Percentiles rank a stretch among this genome's conserved stretches.
These are phyloP conservation scores for Cotesia chilonis DNA, from an alignment of 1,140 invertebrate genomes.

Conservation along the genomic window DNA sequence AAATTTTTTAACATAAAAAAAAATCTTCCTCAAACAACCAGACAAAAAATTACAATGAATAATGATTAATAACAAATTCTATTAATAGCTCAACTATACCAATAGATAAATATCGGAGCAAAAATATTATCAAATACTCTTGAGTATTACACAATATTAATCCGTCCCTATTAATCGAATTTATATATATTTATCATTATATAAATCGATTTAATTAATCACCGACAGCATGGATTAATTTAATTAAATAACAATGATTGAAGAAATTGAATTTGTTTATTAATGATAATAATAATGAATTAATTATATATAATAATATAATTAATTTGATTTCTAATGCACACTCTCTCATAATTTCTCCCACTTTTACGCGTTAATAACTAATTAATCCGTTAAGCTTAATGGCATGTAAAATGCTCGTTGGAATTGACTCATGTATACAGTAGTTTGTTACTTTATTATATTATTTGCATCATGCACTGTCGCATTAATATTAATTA, in stretches of 20 bases:
- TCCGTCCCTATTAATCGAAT: no score
- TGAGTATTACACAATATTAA: no score
- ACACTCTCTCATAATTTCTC: conserved; percentile 29
- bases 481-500: background rate
- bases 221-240: conserved; percentile 60
- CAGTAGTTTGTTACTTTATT: conserved; percentile 44
- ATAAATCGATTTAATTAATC: conserved; percentile 44
- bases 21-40: no score
- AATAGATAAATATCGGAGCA: no score
- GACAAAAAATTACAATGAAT: no score
- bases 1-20: no score
- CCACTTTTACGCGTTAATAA: conserved; percentile 20
- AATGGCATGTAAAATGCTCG: conserved; percentile 65
- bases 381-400: conserved; percentile 57
- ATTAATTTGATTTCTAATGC: conserved; percentile 38
- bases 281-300: conserved; percentile 35
- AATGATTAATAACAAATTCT: no score
- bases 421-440: conserved; percentile 66
- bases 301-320: conserved; percentile 32
- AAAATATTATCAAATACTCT: no score
- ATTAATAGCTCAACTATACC: no score
- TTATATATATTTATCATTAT: conserved; percentile 37
- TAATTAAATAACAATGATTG: conserved; percentile 64
- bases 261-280: conserved; percentile 52
- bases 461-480: background rate